Base-by-base conservation (phyloP, 2,797 vertebrate species). In the Helicolenus hilgendorfi region DNA sequence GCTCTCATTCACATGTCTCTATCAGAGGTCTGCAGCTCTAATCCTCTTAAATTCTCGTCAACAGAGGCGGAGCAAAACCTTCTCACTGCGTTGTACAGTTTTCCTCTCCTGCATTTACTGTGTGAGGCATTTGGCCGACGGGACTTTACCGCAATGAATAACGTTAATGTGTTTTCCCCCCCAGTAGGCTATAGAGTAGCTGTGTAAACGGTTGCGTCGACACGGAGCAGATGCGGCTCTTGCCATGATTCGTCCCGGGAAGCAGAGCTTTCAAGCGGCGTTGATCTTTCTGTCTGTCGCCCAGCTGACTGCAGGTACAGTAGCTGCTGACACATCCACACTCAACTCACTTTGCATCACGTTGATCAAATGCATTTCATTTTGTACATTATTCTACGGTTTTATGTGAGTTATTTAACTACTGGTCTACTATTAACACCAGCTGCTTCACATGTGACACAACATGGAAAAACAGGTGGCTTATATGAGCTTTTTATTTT, bases 231-330 rank as follows among this genome's bases (percentile, higher is more conserved):
- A 97, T 96, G 97, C 93, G 85, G 84, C 88, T 85, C 88, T 87
- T 74, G 93, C 88, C 94, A 97, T 98, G 97, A 95, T 83, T 95
- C 74, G 91, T 92, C 90, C 93, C 93, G 59, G 94, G 93, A 93
- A 87, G 90, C 90, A n/a, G 78, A 91, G 92, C 88, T 59, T 97
- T 81, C 95, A 92, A 15, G 93, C 95, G 88, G 96, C 95, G 92
- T 60, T 97, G 93, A 89, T 98, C 86, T 72, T 97, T 71, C 89
- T 98, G 77, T 95, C 84, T 5, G 90, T 97, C 83, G 94, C 91
- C 29, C 97, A 97, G 72, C 92, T 97, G 86, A 92, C 89, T 72
- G 84, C 97, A 97, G 97, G 97, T 98, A 97, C 72, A 41, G 74
- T 45, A 35, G 18, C 55, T 27, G 20, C 55, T 33, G 41, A 41